phyloP scores from a whole-genome alignment of 2,888 invertebrate species.

The Macrophya annulata region DNA sequence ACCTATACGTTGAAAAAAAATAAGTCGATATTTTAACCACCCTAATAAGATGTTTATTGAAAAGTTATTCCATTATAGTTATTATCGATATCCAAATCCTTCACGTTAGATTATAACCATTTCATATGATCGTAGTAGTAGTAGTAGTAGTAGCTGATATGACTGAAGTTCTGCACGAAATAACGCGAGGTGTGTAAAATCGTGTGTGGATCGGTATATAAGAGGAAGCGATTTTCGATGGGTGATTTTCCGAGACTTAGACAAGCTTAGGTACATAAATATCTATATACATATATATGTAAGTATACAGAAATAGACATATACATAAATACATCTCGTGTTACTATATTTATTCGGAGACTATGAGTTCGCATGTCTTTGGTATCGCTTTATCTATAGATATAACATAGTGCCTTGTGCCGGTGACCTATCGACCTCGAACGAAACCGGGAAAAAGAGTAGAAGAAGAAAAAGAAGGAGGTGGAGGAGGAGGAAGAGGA shows the following conservation, averaged over 20 bases:
- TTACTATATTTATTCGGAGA: slow-evolving; percentile 9
- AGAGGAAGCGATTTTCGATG: background rate
- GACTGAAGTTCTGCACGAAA: background rate
- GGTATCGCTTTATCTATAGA: background rate
- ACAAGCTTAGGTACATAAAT: too few relatives aligned
- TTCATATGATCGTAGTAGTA: too few relatives aligned
- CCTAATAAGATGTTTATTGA: slow-evolving; percentile 33
- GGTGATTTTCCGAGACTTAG: background rate
- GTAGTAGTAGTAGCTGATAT: too few relatives aligned
- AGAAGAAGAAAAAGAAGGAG: background rate
- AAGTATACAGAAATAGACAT: background rate
- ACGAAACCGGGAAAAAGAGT: slow-evolving; percentile 54
- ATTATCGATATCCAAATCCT: background rate
- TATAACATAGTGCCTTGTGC: slow-evolving; percentile 35
- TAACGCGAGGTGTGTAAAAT: background rate
- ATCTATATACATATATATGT: background rate
- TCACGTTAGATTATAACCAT: background rate
- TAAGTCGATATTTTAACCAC: too few relatives aligned
- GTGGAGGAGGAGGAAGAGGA: slow-evolving; percentile 58
- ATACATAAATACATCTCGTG: background rate
- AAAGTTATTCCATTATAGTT: slow-evolving; percentile 18
- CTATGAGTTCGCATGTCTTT: slow-evolving; percentile 36
- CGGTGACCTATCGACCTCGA: slow-evolving; percentile 54
- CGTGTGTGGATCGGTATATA: background rate
- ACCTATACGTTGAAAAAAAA: too few relatives aligned